A percentile compares a stretch with the other conserved stretches of the same genome.
Evolutionary conservation across 1,140 invertebrate species (phyloP).

Genomic region (Caligus rogercresseyi): DNA sequence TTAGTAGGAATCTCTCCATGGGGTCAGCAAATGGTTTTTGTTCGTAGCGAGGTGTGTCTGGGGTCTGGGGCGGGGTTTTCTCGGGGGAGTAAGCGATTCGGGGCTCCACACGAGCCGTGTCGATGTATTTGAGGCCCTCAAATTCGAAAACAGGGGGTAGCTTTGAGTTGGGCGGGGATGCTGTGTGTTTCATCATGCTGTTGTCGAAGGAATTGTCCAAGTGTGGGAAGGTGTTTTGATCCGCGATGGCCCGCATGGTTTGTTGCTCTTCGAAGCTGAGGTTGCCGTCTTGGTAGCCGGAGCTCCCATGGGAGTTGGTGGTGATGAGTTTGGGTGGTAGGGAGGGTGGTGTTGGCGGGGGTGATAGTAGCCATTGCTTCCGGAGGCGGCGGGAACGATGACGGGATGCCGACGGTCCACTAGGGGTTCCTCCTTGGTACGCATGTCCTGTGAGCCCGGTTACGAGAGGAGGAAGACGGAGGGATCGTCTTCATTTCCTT

Average conservation of each 20-base stretch:
- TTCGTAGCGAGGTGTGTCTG: background rate
- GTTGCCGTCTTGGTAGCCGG: background rate
- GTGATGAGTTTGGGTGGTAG: background rate
- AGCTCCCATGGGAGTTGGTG: background rate
- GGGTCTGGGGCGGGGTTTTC: slow-evolving; percentile 16
- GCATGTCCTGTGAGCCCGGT: background rate
- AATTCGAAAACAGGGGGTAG: slow-evolving; percentile 16
- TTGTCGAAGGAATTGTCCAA: background rate
- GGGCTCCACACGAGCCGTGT: slow-evolving; percentile 16
- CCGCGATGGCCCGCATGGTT: background rate
- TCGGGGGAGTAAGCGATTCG: slow-evolving; percentile 12
- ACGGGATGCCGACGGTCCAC: background rate
- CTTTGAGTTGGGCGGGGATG: background rate
- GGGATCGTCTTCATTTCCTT: background rate
- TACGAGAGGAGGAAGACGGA: background rate
- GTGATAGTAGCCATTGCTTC: background rate
- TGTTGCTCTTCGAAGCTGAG: background rate
- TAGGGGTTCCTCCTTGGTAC: background rate
- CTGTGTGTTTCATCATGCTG: background rate
- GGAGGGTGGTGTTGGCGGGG: background rate
- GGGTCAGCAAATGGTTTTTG: slow-evolving; percentile 7
- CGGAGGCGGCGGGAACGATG: background rate
- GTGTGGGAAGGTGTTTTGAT: background rate
- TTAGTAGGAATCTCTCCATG: background rate
- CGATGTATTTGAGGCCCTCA: slow-evolving; percentile 14